Percentiles rank a stretch among this genome's conserved stretches.
These are phyloP conservation scores for Piezodorus guildinii DNA, from an alignment of 1,140 invertebrate genomes.

Conservation along the genomic window DNA sequence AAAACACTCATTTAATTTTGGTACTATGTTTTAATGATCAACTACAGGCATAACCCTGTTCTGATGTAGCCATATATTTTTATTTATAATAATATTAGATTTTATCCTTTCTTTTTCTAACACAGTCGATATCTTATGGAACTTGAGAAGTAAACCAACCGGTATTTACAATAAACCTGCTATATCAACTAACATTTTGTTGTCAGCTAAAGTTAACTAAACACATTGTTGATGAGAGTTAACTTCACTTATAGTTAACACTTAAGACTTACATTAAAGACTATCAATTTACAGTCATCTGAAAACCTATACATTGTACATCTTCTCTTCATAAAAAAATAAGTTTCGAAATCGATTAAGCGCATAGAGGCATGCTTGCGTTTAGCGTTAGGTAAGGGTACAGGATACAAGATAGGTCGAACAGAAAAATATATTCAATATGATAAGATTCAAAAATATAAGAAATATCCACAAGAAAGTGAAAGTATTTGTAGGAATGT, in stretches of 20 bases:
- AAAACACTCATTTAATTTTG: too few relatives aligned
- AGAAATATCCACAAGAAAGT: too few relatives aligned
- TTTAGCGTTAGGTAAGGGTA: not conserved
- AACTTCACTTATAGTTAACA: not conserved
- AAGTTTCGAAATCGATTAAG: constrained; percentile 4
- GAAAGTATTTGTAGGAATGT: too few relatives aligned
- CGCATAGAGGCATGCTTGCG: constrained; percentile 6
- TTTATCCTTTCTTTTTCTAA: not conserved
- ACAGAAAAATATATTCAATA: too few relatives aligned
- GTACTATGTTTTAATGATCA: not conserved
- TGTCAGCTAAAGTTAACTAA: not conserved
- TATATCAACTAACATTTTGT: not conserved
- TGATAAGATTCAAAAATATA: too few relatives aligned
- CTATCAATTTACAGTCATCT: constrained; percentile 4
- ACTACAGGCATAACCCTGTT: constrained; percentile 4
- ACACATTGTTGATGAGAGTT: not conserved
- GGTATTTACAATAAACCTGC: not conserved
- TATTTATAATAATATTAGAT: too few relatives aligned
- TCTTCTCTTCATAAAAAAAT: constrained; percentile 5
- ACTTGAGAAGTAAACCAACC: not conserved
- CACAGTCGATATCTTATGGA: not conserved
- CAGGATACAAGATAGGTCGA: too few relatives aligned
- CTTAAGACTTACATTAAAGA: not conserved
- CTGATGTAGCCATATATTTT: not conserved
- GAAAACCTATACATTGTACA: constrained; percentile 9